phyloP scores from a whole-genome alignment of 2,113 vertebrate genomes.

The Pristiophorus japonicus region DNA sequence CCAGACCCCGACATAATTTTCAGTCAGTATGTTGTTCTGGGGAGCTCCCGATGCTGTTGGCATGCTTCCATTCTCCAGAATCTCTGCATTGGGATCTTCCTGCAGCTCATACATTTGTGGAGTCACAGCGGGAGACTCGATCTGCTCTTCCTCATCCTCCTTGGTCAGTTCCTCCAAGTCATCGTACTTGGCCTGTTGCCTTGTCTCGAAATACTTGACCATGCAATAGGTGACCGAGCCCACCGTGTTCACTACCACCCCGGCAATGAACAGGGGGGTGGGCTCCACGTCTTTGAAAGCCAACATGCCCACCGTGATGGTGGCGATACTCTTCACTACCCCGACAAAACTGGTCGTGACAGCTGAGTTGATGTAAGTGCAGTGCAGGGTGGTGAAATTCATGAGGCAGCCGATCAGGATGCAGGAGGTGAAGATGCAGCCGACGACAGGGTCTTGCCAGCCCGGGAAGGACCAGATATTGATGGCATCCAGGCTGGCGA shows the following conservation, averaged over 20 bases:
- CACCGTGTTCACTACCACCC: conserved; percentile 88
- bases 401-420: conserved; percentile 91
- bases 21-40: conserved; percentile 56
- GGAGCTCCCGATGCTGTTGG: conserved; percentile 42
- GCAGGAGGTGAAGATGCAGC: conserved; percentile 74
- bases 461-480: conserved; percentile 84
- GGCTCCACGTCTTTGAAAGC: conserved; percentile 87
- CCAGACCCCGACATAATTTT: conserved; percentile 80
- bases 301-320: conserved; percentile 95
- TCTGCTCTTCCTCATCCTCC: conserved; percentile 49
- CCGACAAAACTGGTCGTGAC: conserved; percentile 98
- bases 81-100: conserved; percentile 44
- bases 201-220: conserved; percentile 83
- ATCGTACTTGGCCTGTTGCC: conserved; percentile 76
- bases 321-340: conserved; percentile 94
- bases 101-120: conserved; percentile 38
- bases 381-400: conserved; percentile 97
- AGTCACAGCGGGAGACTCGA: conserved; percentile 46
- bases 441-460: conserved; percentile 79
- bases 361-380: conserved; percentile 96
- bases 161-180: conserved; percentile 75
- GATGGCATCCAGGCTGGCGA: conserved; percentile 83
- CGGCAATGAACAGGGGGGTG: conserved; percentile 81
- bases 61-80: conserved; percentile 40
- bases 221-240: conserved; percentile 89